Evolutionary conservation across 2,113 vertebrate species (phyloP).

Genomic region (Zosterops japonicus): DNA sequence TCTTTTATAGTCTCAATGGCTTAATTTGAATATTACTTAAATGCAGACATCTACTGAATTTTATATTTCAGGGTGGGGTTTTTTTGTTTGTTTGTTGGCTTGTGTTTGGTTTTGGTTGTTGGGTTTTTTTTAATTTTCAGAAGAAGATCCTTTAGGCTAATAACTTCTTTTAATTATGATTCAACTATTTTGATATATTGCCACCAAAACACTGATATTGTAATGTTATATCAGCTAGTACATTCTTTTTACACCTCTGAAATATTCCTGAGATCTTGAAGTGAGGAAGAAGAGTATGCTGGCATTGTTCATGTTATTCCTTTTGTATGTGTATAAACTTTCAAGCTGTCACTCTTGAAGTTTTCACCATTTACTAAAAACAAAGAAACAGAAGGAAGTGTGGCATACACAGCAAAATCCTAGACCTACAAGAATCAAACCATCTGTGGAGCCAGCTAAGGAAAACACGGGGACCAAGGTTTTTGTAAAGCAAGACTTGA

Average conservation of each 20-base stretch:
- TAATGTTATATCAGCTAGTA: not conserved
- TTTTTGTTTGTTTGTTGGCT: not conserved
- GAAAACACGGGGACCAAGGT: not conserved
- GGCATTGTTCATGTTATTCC: not conserved
- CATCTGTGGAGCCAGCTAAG: not conserved
- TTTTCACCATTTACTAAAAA: slow-evolving; percentile 12
- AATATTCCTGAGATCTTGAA: not conserved
- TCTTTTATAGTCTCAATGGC: not conserved
- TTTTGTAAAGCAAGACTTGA: slow-evolving; percentile 19
- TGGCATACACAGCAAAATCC: not conserved
- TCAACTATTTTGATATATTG: not conserved
- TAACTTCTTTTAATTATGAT: not conserved
- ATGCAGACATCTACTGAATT: not conserved
- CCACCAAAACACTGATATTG: not conserved
- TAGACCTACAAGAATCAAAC: not conserved
- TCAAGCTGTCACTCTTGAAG: not conserved
- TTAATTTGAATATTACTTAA: not conserved
- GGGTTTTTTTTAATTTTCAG: not conserved
- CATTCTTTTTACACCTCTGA: not conserved
- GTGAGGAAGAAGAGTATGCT: not conserved
- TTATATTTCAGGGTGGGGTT: not conserved
- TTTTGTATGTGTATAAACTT: not conserved
- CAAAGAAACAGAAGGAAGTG: not conserved
- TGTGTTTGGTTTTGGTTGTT: not conserved
- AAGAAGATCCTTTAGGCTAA: not conserved